Conservation (phyloP, 2,113 vertebrate species). For the Phyllopteryx taeniolatus region DNA sequence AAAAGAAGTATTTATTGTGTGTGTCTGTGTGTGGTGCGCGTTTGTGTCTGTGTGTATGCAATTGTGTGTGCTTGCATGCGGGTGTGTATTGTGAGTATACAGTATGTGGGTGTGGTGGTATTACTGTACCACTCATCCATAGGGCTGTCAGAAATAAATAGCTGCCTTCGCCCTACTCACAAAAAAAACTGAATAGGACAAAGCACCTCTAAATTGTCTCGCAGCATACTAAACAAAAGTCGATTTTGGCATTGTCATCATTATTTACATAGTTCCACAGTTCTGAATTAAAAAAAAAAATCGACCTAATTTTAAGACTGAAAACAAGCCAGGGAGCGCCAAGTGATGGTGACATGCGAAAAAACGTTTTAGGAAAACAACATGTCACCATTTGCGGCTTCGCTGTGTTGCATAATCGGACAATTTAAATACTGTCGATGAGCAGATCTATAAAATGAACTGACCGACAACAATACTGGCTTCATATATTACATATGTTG, state of each 20-base stretch:
- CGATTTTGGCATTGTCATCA: background rate
- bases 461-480: background rate
- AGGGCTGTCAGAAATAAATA: slow-evolving; percentile 40
- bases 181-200: slow-evolving; percentile 28
- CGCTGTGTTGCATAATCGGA: slow-evolving; percentile 25
- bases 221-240: background rate
- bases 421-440: slow-evolving; percentile 40
- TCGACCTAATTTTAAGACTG: slow-evolving; percentile 17
- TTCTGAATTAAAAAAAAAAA: too few relatives aligned
- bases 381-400: slow-evolving; percentile 31
- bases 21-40: background rate
- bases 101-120: slow-evolving; percentile 42
- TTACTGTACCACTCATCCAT: slow-evolving; percentile 35
- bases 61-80: too few relatives aligned
- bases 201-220: background rate
- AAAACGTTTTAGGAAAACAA: slow-evolving; percentile 27
- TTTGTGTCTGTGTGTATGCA: background rate
- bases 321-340: slow-evolving; percentile 6
- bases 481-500: background rate
- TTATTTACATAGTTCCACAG: too few relatives aligned
- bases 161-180: slow-evolving; percentile 8
- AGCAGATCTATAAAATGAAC: slow-evolving; percentile 21
- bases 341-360: slow-evolving; percentile 9
- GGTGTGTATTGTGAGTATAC: slow-evolving; percentile 13
- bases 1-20: slow-evolving; percentile 43